Conservation (phyloP, 2,888 invertebrate species). For the Pseudanteris insignis region DNA sequence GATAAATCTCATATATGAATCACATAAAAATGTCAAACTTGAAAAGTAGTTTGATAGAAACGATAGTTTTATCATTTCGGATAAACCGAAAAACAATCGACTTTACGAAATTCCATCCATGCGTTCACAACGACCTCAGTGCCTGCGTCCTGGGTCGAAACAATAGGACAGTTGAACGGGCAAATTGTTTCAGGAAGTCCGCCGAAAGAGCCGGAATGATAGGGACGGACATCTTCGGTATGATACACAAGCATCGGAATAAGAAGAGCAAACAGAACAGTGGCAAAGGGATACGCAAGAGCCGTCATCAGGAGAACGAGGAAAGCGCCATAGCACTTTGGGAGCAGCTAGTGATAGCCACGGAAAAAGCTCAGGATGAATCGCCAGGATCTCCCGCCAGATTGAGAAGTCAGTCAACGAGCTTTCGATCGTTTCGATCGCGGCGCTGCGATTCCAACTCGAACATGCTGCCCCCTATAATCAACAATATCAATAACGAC, state of each 20-base stretch:
- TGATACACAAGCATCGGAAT: conserved; percentile 31
- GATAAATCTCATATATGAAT: no score
- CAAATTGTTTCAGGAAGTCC: background rate
- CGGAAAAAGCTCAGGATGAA: conserved; percentile 21
- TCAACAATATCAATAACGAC: conserved; percentile 64
- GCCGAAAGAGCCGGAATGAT: conserved; percentile 16
- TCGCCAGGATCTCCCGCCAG: conserved; percentile 24
- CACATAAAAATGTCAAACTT: no score
- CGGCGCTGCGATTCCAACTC: conserved; percentile 31
- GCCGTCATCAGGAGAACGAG: conserved; percentile 3
- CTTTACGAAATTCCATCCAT: no score
- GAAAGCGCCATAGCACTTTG: conserved; percentile 21
- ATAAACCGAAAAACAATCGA: no score
- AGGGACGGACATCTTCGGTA: conserved; percentile 32
- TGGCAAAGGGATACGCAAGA: background rate
- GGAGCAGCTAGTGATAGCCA: conserved; percentile 11
- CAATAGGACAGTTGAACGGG: no score
- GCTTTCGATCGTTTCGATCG: conserved; percentile 33
- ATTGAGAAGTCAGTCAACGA: conserved; percentile 25
- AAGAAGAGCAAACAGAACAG: conserved; percentile 14
- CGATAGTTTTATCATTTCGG: no score
- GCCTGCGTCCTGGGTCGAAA: no score
- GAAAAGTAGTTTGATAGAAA: no score
- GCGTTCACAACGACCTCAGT: no score
- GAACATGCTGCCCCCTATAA: conserved; percentile 63